Evolutionary conservation across 2,113 vertebrate genomes (phyloP).

Genomic region (Xiphias gladius): DNA sequence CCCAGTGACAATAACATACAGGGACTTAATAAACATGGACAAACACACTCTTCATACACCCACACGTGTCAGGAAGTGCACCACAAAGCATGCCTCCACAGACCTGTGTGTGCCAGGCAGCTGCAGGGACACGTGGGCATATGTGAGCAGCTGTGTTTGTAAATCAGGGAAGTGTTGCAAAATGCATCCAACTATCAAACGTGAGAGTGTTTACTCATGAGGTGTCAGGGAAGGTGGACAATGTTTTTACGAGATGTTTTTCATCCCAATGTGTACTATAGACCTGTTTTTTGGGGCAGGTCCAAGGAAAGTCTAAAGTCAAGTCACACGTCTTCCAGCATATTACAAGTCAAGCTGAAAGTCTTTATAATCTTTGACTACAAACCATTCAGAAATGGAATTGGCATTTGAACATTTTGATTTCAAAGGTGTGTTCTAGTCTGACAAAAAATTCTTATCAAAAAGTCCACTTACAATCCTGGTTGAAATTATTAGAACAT

Average conservation of each 20-base stretch:
- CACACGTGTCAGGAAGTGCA: neutral
- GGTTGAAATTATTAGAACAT: no score
- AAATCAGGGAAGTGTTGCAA: conserved; percentile 37
- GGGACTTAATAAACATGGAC: neutral
- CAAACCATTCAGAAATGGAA: no score
- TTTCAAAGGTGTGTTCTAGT: no score
- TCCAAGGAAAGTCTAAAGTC: neutral
- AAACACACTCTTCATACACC: neutral
- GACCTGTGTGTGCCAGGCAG: neutral
- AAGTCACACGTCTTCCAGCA: neutral
- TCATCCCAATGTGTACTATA: neutral
- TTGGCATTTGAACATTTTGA: no score
- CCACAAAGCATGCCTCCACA: neutral
- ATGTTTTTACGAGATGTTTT: neutral
- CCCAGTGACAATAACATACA: neutral
- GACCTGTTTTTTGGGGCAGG: neutral
- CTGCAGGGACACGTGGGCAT: conserved; percentile 25
- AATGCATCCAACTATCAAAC: conserved; percentile 28
- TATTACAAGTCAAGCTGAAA: neutral
- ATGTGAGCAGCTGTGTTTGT: conserved; percentile 63
- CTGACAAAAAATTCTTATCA: no score
- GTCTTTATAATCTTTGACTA: no score
- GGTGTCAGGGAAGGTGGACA: conserved; percentile 1
- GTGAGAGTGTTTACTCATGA: conserved; percentile 19
- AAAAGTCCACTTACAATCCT: no score